A percentile compares a stretch with the other conserved stretches of the same genome.
Conservation (phyloP, 1,140 invertebrate genomes). For the Proales similis region DNA sequence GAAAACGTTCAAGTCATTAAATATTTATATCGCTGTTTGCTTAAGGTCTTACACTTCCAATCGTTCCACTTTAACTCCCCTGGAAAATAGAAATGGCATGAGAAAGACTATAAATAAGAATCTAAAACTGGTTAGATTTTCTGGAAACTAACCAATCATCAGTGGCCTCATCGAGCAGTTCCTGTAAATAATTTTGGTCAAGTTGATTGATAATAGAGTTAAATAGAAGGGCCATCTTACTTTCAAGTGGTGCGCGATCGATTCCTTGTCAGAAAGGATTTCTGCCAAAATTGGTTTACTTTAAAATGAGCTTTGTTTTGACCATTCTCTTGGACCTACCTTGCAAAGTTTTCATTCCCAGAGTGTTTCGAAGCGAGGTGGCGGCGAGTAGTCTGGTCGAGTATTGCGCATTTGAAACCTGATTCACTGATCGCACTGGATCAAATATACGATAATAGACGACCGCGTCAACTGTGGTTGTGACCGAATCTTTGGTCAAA, state of each 20-base stretch:
- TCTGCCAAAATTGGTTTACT: no score
- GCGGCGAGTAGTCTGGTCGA: constrained; percentile 38
- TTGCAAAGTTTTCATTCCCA: constrained; percentile 39
- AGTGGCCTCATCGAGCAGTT: constrained; percentile 20
- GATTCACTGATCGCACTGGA: constrained; percentile 15
- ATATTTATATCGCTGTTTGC: neutral
- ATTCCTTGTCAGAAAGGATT: constrained; percentile 38
- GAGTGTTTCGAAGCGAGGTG: constrained; percentile 39
- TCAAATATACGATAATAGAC: constrained; percentile 32
- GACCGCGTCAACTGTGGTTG: constrained; percentile 37
- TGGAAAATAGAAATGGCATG: no score
- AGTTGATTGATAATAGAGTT: neutral
- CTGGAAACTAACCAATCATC: no score
- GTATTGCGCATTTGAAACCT: constrained; percentile 39
- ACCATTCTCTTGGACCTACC: no score
- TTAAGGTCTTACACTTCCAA: constrained; percentile 25
- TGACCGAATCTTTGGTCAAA: constrained; percentile 40
- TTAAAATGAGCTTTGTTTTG: no score
- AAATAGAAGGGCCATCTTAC: neutral
- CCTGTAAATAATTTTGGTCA: neutral
- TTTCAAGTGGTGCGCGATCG: constrained; percentile 32
- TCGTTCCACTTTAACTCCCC: constrained; percentile 33
- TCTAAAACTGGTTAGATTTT: no score
- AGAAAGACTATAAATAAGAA: no score
- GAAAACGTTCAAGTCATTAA: neutral